Conservation (phyloP, 2,888 invertebrate genomes). For the Digitonthophagus gazella region DNA sequence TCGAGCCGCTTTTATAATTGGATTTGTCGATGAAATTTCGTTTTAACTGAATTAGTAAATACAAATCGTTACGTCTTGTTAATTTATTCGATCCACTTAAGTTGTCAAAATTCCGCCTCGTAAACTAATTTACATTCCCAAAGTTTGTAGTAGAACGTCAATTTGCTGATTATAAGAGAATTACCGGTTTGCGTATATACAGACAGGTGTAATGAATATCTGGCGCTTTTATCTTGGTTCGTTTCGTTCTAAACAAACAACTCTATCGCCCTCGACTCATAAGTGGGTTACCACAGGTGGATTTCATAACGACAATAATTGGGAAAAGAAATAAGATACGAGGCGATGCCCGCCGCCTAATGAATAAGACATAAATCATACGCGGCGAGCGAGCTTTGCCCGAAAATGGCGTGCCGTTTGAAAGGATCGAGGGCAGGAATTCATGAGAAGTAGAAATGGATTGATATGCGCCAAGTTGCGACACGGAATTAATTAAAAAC, state of each 20-base stretch:
- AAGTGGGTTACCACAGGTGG: neutral
- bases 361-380: neutral
- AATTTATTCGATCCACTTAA: neutral
- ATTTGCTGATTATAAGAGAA: neutral
- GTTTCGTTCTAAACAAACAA: neutral
- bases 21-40: neutral
- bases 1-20: neutral
- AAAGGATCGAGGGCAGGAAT: neutral
- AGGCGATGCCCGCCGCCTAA: neutral
- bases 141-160: neutral
- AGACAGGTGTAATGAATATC: neutral
- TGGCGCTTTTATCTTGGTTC: neutral
- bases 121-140: neutral
- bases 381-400: neutral
- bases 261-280: neutral
- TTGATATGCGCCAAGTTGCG: neutral
- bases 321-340: neutral
- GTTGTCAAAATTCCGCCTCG: neutral
- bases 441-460: neutral
- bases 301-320: neutral
- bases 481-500: neutral
- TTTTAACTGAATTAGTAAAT: neutral
- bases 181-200: neutral
- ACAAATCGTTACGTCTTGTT: neutral
- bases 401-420: neutral